Base-by-base conservation (phyloP, 2,797 vertebrate genomes). In the Aulostomus chinensis region DNA sequence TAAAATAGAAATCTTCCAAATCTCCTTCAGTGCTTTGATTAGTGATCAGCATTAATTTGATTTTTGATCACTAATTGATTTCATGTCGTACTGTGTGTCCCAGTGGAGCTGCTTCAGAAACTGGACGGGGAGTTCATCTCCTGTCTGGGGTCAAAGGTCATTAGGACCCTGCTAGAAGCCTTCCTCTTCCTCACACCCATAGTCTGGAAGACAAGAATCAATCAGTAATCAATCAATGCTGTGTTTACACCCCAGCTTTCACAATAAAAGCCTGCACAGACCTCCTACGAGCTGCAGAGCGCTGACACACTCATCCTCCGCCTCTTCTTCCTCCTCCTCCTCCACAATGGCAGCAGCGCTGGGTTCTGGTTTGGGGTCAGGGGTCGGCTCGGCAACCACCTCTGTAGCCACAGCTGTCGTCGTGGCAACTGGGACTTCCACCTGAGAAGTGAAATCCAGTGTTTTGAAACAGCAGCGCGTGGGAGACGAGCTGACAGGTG, bases 261-360 rank as follows among this genome's bases (percentile, higher is more conserved):
- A 31, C 5, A 47, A 20, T 35, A 16, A 30, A 46, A 25, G 20
- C 2, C 4, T 91, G 0, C 4, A 50, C 88, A 82, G 36, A 81
- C 91, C 85, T 68, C 93, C 94, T 45, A 97, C 86, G n/a, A 98
- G 89, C 85, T 93, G 90, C 80, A 97, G 86, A 28, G 96, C 96
- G 0, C 96, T 97, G 68, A 97, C 89, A 16, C 96, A 98, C 51
- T 93, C 92, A 62, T 98, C 96, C 1, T 95, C 96, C 2, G 87
- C 92, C 0, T 90, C 90, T 4, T 91, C 93, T 1, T 93, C 94
- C 11, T 86, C 89, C 2, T 91, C 91, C 1, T 89, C 70, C 25
- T 83, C 71, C 8, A 65, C 63, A 5, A 31, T 11, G 0, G 34
- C 18, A 26, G 22, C 0, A 11, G 59, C 7, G 26, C 9, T 8